Base-by-base conservation (phyloP, 2,797 vertebrate genomes). In the Mareca penelope region DNA sequence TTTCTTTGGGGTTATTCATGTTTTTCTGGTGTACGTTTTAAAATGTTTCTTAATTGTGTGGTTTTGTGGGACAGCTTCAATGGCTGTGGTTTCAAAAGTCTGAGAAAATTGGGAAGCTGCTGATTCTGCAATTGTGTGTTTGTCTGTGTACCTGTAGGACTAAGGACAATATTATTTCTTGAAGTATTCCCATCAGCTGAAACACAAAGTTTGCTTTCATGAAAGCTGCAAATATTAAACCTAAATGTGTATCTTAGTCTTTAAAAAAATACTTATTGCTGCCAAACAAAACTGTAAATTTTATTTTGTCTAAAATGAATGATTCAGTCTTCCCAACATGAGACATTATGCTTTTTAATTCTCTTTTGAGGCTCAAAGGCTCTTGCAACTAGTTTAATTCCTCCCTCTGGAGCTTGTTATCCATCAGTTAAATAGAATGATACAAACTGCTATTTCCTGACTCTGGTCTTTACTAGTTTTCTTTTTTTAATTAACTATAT, bases 401-500 rank as follows among this genome's bases (percentile, higher is more conserved):
- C 73, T 96, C 89, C 89, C 91, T 90, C 80, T 81, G 93, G 91
- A 96, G 71, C 85, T 95, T 93, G 57, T 95, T 93, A 93, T 88
- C 81, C 70, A 40, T 93, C 63, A 84, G 48, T 93, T 91, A 91
- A 91, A 85, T 44, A 91, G 89, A 67, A 57, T 76, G 60, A 89
- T 79, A 79, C 63, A 89, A 89, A 90, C 87, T 83, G 65, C 64
- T 76, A 11, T 86, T 96, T 96, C 92, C 88, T 76, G 76, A 70
- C 84, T 80, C 48, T 77, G 15, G 8, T 72, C 70, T 91, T 89
- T 60, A 79, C 85, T 79, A 88, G 63, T 81, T 83, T 82, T 90
- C 53, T 39, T 85, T 85, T 85, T 83, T 59, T 80, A 89, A 92
- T 89, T 92, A 92, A 71, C 37, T 64, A 60, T 26, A 26, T 85